Evolutionary conservation across 1,140 invertebrate species (phyloP), one percentile per base, ranked within the genome.

Genomic region (Rhynchophorus ferrugineus): DNA sequence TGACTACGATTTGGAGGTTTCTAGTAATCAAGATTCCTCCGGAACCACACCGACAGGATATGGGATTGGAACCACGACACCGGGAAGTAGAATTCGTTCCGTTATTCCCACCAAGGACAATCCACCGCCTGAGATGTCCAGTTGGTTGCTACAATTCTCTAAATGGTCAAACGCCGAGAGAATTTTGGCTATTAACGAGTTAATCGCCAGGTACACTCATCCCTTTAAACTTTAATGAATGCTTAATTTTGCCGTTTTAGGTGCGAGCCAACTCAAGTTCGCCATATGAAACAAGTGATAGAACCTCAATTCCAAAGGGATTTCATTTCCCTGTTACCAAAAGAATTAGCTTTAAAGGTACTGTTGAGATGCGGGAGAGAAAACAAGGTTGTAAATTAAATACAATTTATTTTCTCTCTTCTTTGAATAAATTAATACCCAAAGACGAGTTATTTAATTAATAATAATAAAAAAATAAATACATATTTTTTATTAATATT

Each of bases 261-360:
- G 29, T 55, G 93, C 73, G 89, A 94, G 60, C 84, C 91, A 3
- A 87, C 89, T 24, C 91, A 97, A 75, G 91, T 96, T 1, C 82
- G 92, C 34, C 87, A 95, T 68, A 90, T 96, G 85, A 95, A 97
- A 89, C 85, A 92, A 69, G 84, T 95, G 7, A 98, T 99, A 56
- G 94, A 98, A 70, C 96, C 95, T 1, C 89, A 96, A 61, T 97
- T 99, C 71, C 95, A 99, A 71, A 77, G 94, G 38, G 95, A 99
- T 71, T 98, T 98, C 64, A 97, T 98, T 59, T 96, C 92, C 0
- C 73, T 97, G 29, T 71, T 98, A 61, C 95, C 95, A 3, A 89
- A 91, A 72, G 95, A 99, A 75, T 69, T 98, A 51, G 94, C 95
- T 0, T 73, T 98, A 18, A 90, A 95, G 54, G 95, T 99, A 11